Evolutionary conservation across 2,888 invertebrate species (phyloP), one percentile per base, ranked within the genome.

Genomic region (Seira sanloemensis): DNA sequence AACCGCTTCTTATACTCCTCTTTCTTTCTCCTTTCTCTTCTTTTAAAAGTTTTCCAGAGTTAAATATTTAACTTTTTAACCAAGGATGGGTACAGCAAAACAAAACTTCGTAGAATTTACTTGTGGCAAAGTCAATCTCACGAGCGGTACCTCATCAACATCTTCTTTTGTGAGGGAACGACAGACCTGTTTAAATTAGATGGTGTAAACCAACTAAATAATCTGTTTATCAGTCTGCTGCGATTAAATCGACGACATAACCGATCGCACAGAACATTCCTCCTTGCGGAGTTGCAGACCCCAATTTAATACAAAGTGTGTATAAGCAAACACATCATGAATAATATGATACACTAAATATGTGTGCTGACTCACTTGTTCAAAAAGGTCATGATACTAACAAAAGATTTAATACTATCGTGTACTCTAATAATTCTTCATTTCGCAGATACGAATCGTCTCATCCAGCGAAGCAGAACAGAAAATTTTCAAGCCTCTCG

Each of bases 211-310:
- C 9, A 66, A 24, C 5, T 7, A 67, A 18, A 24, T 21, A n/a
- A n/a, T 24, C 21, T 19, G n/a, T 62, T 25, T 82, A 87, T 78
- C 85, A 88, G 25, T 89, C 83, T 1, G 89, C 87, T 1, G 88
- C 71, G 24, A 89, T 82, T 7, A 89, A 50, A 65, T 88, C 77
- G 0, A 89, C 25, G 5, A 12, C 58, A 54, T 86, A 86, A 7
- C 66, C 83, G 66, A 89, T 86, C 19, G 88, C 89, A 37, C 88
- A 78, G 69, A 88, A 88, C 23, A 89, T 87, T 65, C 89, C 89
- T 0, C 87, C 88, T 77, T 89, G 88, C 5, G 76, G 54, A 0
- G 89, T 87, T 4, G 85, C 88, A 80, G 88, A 89, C 2, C 24
- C 87, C 87, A 87, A 62, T 89, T 89, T 9, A 89, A 58, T n/a